Evolutionary conservation across 2,888 invertebrate species (phyloP).

Genomic region (Polietes domitor): DNA sequence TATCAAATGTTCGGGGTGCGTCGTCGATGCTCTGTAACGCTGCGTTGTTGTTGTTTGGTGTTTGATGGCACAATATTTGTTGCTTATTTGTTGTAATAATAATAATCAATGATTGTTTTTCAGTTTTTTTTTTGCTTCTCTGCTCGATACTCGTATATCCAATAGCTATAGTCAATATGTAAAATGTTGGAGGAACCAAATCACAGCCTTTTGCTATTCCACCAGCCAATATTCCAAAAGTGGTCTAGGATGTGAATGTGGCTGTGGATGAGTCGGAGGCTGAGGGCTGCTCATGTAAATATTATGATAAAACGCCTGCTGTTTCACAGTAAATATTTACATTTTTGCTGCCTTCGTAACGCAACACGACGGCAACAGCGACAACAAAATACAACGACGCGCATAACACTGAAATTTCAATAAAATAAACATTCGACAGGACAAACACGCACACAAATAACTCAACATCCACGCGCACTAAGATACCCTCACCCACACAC

Average conservation of each 20-base stretch:
- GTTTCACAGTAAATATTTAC: slow-evolving; percentile 78
- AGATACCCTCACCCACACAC: not conserved
- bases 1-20: slow-evolving; percentile 41
- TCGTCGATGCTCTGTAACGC: not conserved
- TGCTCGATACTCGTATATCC: not conserved
- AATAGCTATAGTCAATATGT: slow-evolving; percentile 27
- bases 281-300: slow-evolving; percentile 72
- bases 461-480: not conserved
- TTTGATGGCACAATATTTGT: slow-evolving; percentile 56
- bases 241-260: not conserved
- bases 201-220: slow-evolving; percentile 13
- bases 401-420: slow-evolving; percentile 35
- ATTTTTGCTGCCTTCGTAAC: slow-evolving; percentile 35
- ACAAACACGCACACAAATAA: not conserved
- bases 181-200: slow-evolving; percentile 29
- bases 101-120: slow-evolving; percentile 49
- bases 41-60: not conserved
- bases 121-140: slow-evolving; percentile 5
- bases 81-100: slow-evolving; percentile 60
- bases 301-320: slow-evolving; percentile 79
- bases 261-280: not conserved
- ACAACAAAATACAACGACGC: slow-evolving; percentile 8
- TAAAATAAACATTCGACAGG: slow-evolving; percentile 25
- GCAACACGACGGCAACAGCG: not conserved
- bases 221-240: not conserved